Evolutionary conservation across 2,888 invertebrate genomes (phyloP).

Genomic region (Tetanocera ferruginea): DNA sequence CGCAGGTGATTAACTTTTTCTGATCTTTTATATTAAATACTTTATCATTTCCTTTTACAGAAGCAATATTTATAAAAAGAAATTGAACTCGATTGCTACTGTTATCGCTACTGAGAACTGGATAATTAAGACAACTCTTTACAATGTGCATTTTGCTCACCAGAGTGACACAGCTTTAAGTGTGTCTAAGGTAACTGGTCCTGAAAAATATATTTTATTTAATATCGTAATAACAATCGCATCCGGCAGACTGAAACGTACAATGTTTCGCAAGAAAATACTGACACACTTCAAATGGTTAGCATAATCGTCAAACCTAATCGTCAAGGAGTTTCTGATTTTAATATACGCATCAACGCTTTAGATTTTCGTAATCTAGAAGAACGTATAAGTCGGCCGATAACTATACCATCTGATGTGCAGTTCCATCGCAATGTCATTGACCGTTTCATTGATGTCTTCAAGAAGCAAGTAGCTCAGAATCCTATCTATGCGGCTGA

Average conservation of each 20-base stretch:
- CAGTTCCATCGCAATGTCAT: slow-evolving; percentile 82
- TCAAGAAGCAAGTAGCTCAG: slow-evolving; percentile 79
- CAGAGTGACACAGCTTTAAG: slow-evolving; percentile 84
- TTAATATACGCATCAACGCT: slow-evolving; percentile 82
- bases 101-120: slow-evolving; percentile 87
- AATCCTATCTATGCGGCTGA: slow-evolving; percentile 77
- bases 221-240: neutral
- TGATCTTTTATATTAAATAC: slow-evolving; percentile 43
- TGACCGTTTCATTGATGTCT: slow-evolving; percentile 88
- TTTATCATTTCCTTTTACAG: slow-evolving; percentile 70
- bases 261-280: slow-evolving; percentile 76
- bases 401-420: slow-evolving; percentile 78
- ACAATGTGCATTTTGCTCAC: slow-evolving; percentile 80
- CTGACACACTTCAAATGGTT: slow-evolving; percentile 83
- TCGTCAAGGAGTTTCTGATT: slow-evolving; percentile 74
- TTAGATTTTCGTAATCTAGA: slow-evolving; percentile 83
- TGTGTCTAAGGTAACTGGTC: slow-evolving; percentile 74
- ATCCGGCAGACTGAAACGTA: slow-evolving; percentile 77
- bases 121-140: slow-evolving; percentile 86
- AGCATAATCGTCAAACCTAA: slow-evolving; percentile 82
- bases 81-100: slow-evolving; percentile 78
- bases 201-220: neutral
- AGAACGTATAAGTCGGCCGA: slow-evolving; percentile 78
- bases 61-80: slow-evolving; percentile 80
- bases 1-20: slow-evolving; percentile 51